Conservation (phyloP, 2,113 vertebrate species). For the Sander lucioperca region DNA sequence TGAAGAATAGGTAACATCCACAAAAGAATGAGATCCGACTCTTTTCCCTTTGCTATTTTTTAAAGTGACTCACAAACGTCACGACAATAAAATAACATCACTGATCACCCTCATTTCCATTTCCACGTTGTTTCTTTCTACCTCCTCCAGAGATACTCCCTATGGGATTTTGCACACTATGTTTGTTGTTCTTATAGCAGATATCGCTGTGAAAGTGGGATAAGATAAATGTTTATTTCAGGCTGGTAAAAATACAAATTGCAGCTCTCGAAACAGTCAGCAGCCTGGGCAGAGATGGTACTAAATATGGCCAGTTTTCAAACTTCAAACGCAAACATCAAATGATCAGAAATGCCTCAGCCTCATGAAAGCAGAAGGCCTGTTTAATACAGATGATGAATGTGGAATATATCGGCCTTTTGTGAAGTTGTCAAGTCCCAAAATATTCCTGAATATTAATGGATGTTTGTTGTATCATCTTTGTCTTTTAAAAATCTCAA, state of each 20-base stretch:
- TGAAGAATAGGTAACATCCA: constrained; percentile 6
- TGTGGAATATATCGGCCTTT: constrained; percentile 31
- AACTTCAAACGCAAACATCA: constrained; percentile 74
- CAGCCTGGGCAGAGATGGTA: constrained; percentile 12
- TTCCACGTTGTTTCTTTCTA: constrained; percentile 22
- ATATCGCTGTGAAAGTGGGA: constrained; percentile 26
- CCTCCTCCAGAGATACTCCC: constrained; percentile 27
- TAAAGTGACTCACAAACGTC: constrained; percentile 17
- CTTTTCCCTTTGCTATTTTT: background rate
- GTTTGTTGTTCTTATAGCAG: constrained; percentile 36
- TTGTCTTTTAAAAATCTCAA: constrained; percentile 26
- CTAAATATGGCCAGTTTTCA: constrained; percentile 67
- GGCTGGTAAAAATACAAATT: constrained; percentile 47
- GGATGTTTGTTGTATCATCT: constrained; percentile 8
- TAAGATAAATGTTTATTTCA: constrained; percentile 24
- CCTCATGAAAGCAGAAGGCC: constrained; percentile 54
- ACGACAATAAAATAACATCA: constrained; percentile 8
- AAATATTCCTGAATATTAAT: constrained; percentile 50
- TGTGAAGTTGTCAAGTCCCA: constrained; percentile 40
- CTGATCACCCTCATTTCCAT: constrained; percentile 32
- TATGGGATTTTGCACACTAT: background rate
- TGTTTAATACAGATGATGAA: constrained; percentile 64
- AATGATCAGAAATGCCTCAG: constrained; percentile 52
- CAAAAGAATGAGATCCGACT: background rate
- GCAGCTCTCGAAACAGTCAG: constrained; percentile 28